Percentiles rank a stretch among this genome's conserved stretches.
phyloP scores from a whole-genome alignment of 1,140 invertebrate species.

The Zaprionus vittiger region DNA sequence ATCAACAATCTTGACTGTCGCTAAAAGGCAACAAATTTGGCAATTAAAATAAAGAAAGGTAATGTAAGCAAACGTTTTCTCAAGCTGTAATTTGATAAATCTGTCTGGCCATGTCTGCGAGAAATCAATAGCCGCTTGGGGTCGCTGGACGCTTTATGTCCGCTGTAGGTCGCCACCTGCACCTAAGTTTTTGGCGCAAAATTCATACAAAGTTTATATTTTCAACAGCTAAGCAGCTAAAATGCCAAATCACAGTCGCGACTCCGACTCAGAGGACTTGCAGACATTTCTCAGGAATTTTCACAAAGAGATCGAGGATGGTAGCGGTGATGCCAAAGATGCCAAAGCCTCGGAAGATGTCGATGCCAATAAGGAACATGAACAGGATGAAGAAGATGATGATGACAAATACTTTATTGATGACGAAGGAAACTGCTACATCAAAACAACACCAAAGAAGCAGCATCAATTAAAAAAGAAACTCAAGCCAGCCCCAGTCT shows the following conservation, averaged over 20 bases:
- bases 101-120: constrained; percentile 6
- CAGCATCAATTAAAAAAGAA: constrained; percentile 52
- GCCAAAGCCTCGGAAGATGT: constrained; percentile 17
- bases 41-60: not conserved
- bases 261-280: constrained; percentile 54
- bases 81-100: not conserved
- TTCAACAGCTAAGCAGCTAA: constrained; percentile 5
- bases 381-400: constrained; percentile 83
- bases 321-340: constrained; percentile 43
- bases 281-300: constrained; percentile 93
- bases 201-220: constrained; percentile 12
- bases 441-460: constrained; percentile 64
- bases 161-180: constrained; percentile 71
- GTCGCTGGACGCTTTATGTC: constrained; percentile 43
- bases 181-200: constrained; percentile 41
- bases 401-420: constrained; percentile 85
- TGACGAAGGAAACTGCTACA: constrained; percentile 84
- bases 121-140: constrained; percentile 72
- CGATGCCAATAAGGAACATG: constrained; percentile 70
- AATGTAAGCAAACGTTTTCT: not conserved
- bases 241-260: constrained; percentile 52
- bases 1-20: not conserved
- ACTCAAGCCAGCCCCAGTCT: constrained; percentile 10
- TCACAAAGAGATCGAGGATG: constrained; percentile 92
- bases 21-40: not conserved